Base-by-base conservation (phyloP, 2,888 invertebrate genomes). In the Elmis aenea region DNA sequence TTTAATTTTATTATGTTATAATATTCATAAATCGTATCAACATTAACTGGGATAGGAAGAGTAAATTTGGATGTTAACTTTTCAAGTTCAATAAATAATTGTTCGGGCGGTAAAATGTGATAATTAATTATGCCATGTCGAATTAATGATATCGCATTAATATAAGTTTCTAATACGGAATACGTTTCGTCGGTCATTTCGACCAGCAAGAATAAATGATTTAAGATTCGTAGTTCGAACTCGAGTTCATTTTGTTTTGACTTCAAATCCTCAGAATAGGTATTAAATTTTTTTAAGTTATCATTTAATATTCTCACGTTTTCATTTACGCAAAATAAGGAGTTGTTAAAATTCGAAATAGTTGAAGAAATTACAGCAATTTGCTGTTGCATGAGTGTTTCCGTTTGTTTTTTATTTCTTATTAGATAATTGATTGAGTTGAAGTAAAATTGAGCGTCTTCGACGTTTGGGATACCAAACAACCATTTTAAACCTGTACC, bases 351-450 rank as follows among this genome's bases (percentile, higher is more conserved):
- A 29, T 35, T 35, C 3, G 8, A 13, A 1, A 35, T 20, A n/a
- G 35, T 20, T 6, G 12, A n/a, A 21, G 28, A 35, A 10, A 35
- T 13, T 8, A 35, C 11, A 12, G 6, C 5, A 18, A 35, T 13
- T 29, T 35, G 35, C 14, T 35, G 9, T 11, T 29, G 18, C 35
- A 35, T 28, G 8, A 35, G 13, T 3, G 4, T 13, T 13, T 20
- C 12, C 3, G 21, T 29, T 20, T 35, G 20, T 2, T 28, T 29
- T 16, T 28, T 9, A 20, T 13, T 8, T 16, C 8, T 4, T 5
- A 22, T 12, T 35, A 28, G 29, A 5, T n/a, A 10, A 18, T 38
- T 38, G 6, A 33, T 38, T 12, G 26, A 15, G 24, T 31, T 26
- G 3, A 18, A 12, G 9, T 26, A 32, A 9, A 13, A 38, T 27